Percentiles rank a stretch among this genome's conserved stretches.
Evolutionary conservation across 1,140 invertebrate species (phyloP).

Genomic region (Drosophila insularis): DNA sequence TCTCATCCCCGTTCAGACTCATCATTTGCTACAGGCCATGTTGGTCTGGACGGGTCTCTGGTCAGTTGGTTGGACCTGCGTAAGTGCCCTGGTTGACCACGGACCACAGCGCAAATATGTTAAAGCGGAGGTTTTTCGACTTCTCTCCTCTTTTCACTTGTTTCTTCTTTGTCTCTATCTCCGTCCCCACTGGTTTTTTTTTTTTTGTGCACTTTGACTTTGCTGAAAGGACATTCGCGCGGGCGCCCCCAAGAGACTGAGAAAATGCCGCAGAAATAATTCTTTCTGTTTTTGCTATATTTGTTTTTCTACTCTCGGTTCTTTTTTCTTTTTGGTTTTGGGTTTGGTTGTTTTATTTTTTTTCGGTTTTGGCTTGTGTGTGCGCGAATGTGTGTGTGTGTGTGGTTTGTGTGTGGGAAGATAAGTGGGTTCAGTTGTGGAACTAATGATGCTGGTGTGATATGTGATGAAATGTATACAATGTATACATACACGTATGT

Average conservation of each 20-base stretch:
- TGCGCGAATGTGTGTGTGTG: slow-evolving; percentile 25
- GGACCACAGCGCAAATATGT: slow-evolving; percentile 65
- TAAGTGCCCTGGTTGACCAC: slow-evolving; percentile 74
- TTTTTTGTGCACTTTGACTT: slow-evolving; percentile 59
- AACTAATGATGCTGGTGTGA: slow-evolving; percentile 7
- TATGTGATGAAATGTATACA: slow-evolving; percentile 2
- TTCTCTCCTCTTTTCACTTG: slow-evolving; percentile 12
- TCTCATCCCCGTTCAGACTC: slow-evolving; percentile 51
- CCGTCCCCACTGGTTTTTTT: slow-evolving; percentile 12
- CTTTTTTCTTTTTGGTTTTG: slow-evolving; percentile 14
- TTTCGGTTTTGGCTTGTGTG: slow-evolving; percentile 24
- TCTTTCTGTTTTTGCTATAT: slow-evolving; percentile 74
- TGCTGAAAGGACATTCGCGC: slow-evolving; percentile 37
- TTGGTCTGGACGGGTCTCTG: slow-evolving; percentile 5
- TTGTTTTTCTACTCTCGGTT: slow-evolving; percentile 30
- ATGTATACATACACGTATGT: neutral
- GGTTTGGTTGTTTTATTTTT: slow-evolving; percentile 36
- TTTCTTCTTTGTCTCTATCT: slow-evolving; percentile 9
- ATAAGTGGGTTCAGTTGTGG: slow-evolving; percentile 14
- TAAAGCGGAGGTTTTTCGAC: slow-evolving; percentile 13
- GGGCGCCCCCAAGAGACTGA: slow-evolving; percentile 56
- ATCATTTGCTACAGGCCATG: slow-evolving; percentile 52
- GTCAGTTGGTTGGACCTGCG: slow-evolving; percentile 40
- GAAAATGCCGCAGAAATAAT: slow-evolving; percentile 76
- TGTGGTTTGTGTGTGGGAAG: slow-evolving; percentile 31